These are phyloP conservation scores for Percina caprodes DNA, from an alignment of 2,113 vertebrate species.

Conservation along the genomic window DNA sequence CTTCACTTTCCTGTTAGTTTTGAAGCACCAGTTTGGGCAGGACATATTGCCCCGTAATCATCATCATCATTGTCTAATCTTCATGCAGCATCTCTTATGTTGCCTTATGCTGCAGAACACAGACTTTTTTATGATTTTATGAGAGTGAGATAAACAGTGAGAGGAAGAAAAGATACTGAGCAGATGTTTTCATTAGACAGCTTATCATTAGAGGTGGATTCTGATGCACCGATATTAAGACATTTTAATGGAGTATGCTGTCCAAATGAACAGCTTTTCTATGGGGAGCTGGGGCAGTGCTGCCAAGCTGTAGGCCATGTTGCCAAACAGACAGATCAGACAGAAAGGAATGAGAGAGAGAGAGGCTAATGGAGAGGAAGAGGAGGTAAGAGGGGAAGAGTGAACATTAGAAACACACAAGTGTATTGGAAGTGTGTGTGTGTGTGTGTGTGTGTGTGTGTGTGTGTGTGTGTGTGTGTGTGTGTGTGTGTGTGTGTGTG, in stretches of 20 bases:
- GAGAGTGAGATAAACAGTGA: not conserved
- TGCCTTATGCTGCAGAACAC: not conserved
- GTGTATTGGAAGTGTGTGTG: not conserved
- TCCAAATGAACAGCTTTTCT: slow-evolving; percentile 57
- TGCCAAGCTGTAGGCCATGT: slow-evolving; percentile 50
- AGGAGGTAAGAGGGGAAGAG: not conserved
- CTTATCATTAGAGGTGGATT: slow-evolving; percentile 29
- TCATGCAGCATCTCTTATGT: not conserved
- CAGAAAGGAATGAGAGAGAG: not conserved
- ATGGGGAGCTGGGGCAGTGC: slow-evolving; percentile 31
- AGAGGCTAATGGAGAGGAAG: slow-evolving; percentile 12
- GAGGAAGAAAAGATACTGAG: slow-evolving; percentile 12
- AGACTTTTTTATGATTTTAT: slow-evolving; percentile 2
- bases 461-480: slow-evolving; percentile 28
- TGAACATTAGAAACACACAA: slow-evolving; percentile 7
- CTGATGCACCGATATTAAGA: slow-evolving; percentile 39
- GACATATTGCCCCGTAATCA: not conserved
- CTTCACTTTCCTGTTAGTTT: not conserved
- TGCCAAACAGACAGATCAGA: slow-evolving; percentile 58
- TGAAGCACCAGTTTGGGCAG: not conserved
- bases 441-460: slow-evolving; percentile 17
- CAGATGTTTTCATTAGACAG: slow-evolving; percentile 57
- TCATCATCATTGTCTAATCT: no score
- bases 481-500: slow-evolving; percentile 33
- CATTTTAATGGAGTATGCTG: slow-evolving; percentile 56